phyloP scores from a whole-genome alignment of 2,113 vertebrate species.

The Carassius auratus region DNA sequence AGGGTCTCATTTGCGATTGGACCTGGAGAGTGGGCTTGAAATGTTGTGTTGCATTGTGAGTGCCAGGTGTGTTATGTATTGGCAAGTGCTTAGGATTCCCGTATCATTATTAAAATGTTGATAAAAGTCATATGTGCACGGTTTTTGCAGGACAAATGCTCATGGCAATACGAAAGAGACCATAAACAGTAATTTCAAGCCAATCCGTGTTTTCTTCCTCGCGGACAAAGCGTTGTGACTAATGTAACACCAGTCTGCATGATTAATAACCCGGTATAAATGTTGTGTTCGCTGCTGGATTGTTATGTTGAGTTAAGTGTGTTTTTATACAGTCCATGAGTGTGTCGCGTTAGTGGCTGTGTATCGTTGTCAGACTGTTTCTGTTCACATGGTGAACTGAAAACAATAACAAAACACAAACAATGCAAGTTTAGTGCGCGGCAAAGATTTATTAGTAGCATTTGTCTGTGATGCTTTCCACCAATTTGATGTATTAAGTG shows the following conservation, averaged over 20 bases:
- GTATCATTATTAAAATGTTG: constrained; percentile 3
- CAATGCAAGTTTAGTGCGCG: background rate
- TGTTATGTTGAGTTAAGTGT: background rate
- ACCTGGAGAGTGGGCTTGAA: background rate
- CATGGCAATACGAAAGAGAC: background rate
- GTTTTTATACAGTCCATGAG: no score
- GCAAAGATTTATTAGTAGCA: background rate
- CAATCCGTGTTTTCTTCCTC: background rate
- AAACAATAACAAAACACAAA: constrained; percentile 35
- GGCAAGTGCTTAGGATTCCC: background rate
- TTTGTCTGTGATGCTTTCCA: background rate
- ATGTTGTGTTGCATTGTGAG: background rate
- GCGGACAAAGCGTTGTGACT: no score
- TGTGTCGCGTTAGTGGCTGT: background rate
- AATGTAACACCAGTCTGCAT: background rate
- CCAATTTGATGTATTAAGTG: background rate
- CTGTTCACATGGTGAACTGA: constrained; percentile 37
- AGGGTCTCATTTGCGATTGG: constrained; percentile 34
- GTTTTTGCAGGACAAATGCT: background rate
- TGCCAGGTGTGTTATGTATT: constrained; percentile 18
- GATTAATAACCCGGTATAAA: background rate
- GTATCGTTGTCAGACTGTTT: constrained; percentile 29
- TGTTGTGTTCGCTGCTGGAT: background rate
- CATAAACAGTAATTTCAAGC: background rate
- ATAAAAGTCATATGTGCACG: background rate